Conservation (phyloP, 92 coral and sea anemone genomes). For the Bergia puertoricense region DNA sequence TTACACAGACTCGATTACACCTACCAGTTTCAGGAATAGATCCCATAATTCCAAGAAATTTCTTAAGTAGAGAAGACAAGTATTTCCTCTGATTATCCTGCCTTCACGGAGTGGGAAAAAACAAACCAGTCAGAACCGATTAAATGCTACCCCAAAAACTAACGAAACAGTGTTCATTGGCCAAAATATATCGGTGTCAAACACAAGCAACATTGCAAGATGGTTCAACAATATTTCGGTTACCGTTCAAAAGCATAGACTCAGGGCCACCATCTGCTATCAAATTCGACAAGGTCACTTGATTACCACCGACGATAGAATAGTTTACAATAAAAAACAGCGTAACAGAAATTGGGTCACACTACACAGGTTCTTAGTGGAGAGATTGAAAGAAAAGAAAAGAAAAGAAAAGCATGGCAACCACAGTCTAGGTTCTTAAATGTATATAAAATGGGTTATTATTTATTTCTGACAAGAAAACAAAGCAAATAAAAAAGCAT, state of each 20-base stretch:
- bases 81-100: constrained; percentile 74
- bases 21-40: constrained; percentile 83
- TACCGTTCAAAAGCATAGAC: neutral
- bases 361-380: too few relatives aligned
- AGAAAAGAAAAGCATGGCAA: too few relatives aligned
- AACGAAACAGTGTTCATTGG: neutral
- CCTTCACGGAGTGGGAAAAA: constrained; percentile 44
- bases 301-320: too few relatives aligned
- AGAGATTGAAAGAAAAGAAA: too few relatives aligned
- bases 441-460: too few relatives aligned
- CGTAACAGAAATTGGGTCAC: too few relatives aligned
- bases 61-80: constrained; percentile 81
- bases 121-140: neutral
- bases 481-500: too few relatives aligned
- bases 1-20: neutral
- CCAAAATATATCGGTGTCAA: neutral
- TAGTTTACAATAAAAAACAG: too few relatives aligned
- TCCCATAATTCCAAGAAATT: constrained; percentile 72
- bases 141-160: neutral
- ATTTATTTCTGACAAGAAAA: too few relatives aligned
- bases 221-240: neutral
- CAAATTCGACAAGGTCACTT: too few relatives aligned
- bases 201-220: neutral
- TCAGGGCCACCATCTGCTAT: too few relatives aligned
- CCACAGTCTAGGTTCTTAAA: too few relatives aligned